Evolutionary conservation across 2,113 vertebrate species (phyloP).

Genomic region (Pionites leucogaster): DNA sequence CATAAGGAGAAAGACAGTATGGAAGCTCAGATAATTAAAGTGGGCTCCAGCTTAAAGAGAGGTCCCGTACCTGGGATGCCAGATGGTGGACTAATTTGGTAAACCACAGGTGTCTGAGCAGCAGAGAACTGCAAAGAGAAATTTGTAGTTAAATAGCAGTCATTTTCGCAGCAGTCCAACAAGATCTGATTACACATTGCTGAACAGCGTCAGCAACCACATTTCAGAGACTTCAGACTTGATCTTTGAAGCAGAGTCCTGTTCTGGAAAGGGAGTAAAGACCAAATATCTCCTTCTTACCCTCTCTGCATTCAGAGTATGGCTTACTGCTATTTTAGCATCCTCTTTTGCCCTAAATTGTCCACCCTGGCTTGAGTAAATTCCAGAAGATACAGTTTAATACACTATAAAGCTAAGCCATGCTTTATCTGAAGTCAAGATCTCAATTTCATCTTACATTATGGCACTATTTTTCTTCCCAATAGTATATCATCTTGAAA

Average conservation of each 20-base stretch:
- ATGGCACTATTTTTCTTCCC: neutral
- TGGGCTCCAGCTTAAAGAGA: neutral
- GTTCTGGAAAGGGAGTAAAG: neutral
- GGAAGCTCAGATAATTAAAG: neutral
- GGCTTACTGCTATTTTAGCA: neutral
- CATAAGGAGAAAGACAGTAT: neutral
- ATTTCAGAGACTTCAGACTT: neutral
- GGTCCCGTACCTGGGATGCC: constrained; percentile 74
- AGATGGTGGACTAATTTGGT: constrained; percentile 68
- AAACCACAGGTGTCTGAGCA: constrained; percentile 71
- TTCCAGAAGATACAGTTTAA: neutral
- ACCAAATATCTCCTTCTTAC: neutral
- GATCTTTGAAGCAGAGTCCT: neutral
- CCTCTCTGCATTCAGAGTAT: neutral
- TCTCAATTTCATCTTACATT: neutral
- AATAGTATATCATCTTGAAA: neutral
- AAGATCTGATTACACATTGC: neutral
- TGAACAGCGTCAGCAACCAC: neutral
- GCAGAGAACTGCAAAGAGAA: constrained; percentile 73
- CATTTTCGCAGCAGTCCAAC: neutral
- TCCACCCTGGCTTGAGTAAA: neutral
- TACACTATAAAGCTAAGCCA: neutral
- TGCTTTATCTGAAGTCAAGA: neutral
- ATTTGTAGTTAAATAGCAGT: neutral
- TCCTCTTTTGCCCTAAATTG: neutral